A percentile compares a stretch with the other conserved stretches of the same genome.
phyloP scores from a whole-genome alignment of 2,888 invertebrate species.

The Lathronympha strigana region DNA sequence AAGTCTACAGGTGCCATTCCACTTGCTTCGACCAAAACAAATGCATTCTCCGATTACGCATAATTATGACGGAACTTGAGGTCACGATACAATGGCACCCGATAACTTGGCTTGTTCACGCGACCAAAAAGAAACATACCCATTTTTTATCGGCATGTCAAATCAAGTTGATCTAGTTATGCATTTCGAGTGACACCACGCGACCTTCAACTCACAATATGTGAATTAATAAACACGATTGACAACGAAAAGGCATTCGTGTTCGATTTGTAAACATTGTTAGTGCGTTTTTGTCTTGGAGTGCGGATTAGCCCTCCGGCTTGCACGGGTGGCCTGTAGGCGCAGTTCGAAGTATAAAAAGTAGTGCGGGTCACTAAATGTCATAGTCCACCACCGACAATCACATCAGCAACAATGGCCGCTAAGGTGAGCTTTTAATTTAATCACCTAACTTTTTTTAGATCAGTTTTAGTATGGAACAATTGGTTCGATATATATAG shows the following conservation, averaged over 20 bases:
- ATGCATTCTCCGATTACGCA: not conserved
- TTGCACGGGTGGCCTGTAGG: constrained; percentile 47
- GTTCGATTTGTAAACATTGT: constrained; percentile 45
- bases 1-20: too few relatives aligned
- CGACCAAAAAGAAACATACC: constrained; percentile 8
- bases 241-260: not conserved
- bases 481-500: too few relatives aligned
- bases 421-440: constrained; percentile 60
- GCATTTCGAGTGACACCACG: constrained; percentile 39
- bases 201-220: constrained; percentile 62
- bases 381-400: constrained; percentile 63
- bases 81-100: not conserved
- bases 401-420: constrained; percentile 69
- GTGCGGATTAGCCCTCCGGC: constrained; percentile 30
- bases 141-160: constrained; percentile 30
- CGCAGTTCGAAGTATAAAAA: constrained; percentile 66
- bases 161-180: constrained; percentile 42
- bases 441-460: constrained; percentile 6
- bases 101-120: not conserved
- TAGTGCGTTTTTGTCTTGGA: constrained; percentile 48
- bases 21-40: not conserved
- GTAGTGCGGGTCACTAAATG: constrained; percentile 53
- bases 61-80: not conserved
- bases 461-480: too few relatives aligned
- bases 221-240: constrained; percentile 18